Evolutionary conservation across 2,113 vertebrate species (phyloP), one percentile per base, ranked within the genome.

Genomic region (Talpa occidentalis): DNA sequence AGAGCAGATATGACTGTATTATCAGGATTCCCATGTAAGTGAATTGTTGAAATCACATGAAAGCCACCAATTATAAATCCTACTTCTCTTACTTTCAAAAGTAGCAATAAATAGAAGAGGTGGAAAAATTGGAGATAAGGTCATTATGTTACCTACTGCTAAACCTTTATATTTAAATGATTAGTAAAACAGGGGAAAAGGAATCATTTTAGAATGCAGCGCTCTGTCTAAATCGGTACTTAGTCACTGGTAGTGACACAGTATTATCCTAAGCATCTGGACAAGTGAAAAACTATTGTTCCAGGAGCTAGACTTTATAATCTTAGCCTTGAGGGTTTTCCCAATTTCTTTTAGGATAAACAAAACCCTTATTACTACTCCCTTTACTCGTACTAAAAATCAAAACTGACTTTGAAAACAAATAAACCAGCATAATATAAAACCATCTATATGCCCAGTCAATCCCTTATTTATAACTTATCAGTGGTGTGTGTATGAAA

Each of bases 321-420:
- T 40, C 76, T 49, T 59, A 81, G 44, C 62, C 49, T 83, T 81
- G 30, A 70, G 28, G 32, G 10, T 64, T 91, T 83, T 90, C 82
- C 91, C 21, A 76, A 1, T 93, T 93, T 89, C 17, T 67, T 66
- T 83, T 74, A 66, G 86, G 35, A 66, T 72, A 74, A 94, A 96
- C 47, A 66, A 90, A 89, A 32, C 44, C 11, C 10, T 10, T 93
- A 17, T 47, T 85, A 30, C 14, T 79, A 22, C 5, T 84, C 60
- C 16, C 52, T 88, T 88, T 90, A 64, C 66, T 77, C 28, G 74
- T 80, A 72, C 12, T 90, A 91, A 80, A 90, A 92, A 89, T 4
- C 35, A 11, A 90, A 91, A 83, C 49, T 84, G 64, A 66, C 90
- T 96, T 95, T 78, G 72, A 96, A 94, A 81, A 93, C 22, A 87